Evolutionary conservation across 2,888 invertebrate genomes (phyloP).

Genomic region (Drosophila histrio): DNA sequence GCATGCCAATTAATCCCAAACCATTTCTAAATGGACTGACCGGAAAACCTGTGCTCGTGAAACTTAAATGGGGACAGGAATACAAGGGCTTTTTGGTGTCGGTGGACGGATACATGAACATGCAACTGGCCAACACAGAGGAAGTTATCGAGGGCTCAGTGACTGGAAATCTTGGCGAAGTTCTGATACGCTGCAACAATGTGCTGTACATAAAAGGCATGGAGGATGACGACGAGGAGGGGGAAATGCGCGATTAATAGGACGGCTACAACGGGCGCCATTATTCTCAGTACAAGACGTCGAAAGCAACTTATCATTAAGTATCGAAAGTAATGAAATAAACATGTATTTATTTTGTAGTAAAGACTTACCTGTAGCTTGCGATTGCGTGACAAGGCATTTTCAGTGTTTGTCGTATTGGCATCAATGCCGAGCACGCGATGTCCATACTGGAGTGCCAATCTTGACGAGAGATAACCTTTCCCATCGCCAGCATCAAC

Average conservation of each 20-base stretch:
- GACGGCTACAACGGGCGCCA: background rate
- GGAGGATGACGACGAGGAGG: conserved; percentile 98
- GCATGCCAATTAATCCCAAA: conserved; percentile 99
- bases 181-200: conserved; percentile 98
- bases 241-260: conserved; percentile 90
- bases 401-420: conserved; percentile 87
- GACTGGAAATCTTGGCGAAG: conserved; percentile 97
- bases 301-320: conserved; percentile 25
- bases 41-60: conserved; percentile 98
- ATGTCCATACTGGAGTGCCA: conserved; percentile 88
- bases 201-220: conserved; percentile 97
- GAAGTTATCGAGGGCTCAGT: conserved; percentile 97
- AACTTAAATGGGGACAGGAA: conserved; percentile 99
- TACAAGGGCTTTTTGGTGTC: conserved; percentile 99
- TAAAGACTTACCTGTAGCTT: conserved; percentile 79
- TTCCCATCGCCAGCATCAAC: conserved; percentile 96
- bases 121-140: conserved; percentile 98
- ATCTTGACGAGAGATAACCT: conserved; percentile 91
- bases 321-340: conserved; percentile 49
- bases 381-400: conserved; percentile 86
- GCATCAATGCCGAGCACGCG: conserved; percentile 93
- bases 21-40: conserved; percentile 99
- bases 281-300: conserved; percentile 35
- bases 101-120: conserved; percentile 99
- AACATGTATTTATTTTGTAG: conserved; percentile 55